Conservation (phyloP, 2,888 invertebrate genomes). For the Catocala nupta region DNA sequence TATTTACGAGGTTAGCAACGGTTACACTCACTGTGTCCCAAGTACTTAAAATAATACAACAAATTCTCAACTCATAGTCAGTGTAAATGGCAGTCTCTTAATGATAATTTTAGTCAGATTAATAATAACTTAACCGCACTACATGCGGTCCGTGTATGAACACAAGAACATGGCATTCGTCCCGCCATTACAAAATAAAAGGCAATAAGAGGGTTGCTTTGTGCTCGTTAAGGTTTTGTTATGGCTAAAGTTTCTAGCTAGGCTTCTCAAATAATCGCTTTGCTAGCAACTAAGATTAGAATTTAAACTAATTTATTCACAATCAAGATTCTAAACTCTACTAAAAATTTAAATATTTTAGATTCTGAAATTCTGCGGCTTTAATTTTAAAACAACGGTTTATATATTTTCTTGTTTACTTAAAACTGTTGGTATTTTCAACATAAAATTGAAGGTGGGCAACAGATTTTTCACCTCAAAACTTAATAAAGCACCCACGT, state of each 20-base stretch:
- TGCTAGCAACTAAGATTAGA: conserved; percentile 5
- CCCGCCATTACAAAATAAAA: conserved; percentile 4
- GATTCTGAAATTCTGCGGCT: too few relatives aligned
- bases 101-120: conserved; percentile 45
- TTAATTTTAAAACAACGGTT: too few relatives aligned
- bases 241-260: conserved; percentile 5
- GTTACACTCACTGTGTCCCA: conserved; percentile 20
- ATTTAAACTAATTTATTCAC: conserved; percentile 8
- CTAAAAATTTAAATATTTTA: too few relatives aligned
- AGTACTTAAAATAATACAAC: conserved; percentile 39
- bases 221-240: neutral
- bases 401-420: neutral
- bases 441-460: conserved; percentile 29
- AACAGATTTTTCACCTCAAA: conserved; percentile 54
- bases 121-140: conserved; percentile 18
- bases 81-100: conserved; percentile 11
- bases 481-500: conserved; percentile 56
- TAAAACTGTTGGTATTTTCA: neutral
- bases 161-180: conserved; percentile 2
- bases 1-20: too few relatives aligned
- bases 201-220: conserved; percentile 1
- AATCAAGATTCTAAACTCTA: neutral
- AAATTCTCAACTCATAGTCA: conserved; percentile 25
- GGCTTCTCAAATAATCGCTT: conserved; percentile 1
- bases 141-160: conserved; percentile 15